Conservation (phyloP, 2,888 invertebrate species). For the Agrilus mali region DNA sequence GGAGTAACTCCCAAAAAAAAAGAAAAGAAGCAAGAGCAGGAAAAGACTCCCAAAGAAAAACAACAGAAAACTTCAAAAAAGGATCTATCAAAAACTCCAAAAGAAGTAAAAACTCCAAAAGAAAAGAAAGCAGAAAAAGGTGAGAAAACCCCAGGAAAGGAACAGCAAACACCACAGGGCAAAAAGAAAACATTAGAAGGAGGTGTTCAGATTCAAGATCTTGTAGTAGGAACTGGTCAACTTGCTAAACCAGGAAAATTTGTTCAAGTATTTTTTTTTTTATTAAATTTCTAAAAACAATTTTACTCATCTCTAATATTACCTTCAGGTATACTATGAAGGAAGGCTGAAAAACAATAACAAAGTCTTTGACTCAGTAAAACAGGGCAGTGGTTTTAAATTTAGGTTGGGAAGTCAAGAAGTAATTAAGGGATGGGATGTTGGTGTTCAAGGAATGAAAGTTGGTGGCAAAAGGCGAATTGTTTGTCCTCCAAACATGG, state of each 20-base stretch:
- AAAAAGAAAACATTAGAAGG: slow-evolving; percentile 50
- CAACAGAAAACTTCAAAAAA: slow-evolving; percentile 24
- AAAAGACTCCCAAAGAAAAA: slow-evolving; percentile 21
- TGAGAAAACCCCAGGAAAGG: slow-evolving; percentile 11
- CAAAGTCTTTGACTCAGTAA: slow-evolving; percentile 72
- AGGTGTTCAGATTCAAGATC: slow-evolving; percentile 72
- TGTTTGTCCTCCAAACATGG: slow-evolving; percentile 72
- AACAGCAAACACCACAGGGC: slow-evolving; percentile 14
- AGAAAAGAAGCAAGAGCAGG: slow-evolving; percentile 12
- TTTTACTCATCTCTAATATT: not conserved
- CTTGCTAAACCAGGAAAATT: slow-evolving; percentile 67
- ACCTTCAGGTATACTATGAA: slow-evolving; percentile 60
- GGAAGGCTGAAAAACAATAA: slow-evolving; percentile 73
- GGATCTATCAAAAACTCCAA: slow-evolving; percentile 10
- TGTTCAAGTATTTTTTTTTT: slow-evolving; percentile 35
- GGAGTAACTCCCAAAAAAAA: slow-evolving; percentile 12
- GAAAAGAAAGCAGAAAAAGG: slow-evolving; percentile 28
- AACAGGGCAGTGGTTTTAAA: slow-evolving; percentile 69
- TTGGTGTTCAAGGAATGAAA: slow-evolving; percentile 85
- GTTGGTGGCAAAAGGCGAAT: slow-evolving; percentile 83
- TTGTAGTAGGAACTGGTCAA: slow-evolving; percentile 66
- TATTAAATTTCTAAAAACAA: not conserved
- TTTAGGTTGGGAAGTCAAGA: slow-evolving; percentile 75
- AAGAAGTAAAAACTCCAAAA: slow-evolving; percentile 20
- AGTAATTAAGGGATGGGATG: slow-evolving; percentile 86